Conservation (phyloP, 2,888 invertebrate genomes). For the Drosophila hamatofila region DNA sequence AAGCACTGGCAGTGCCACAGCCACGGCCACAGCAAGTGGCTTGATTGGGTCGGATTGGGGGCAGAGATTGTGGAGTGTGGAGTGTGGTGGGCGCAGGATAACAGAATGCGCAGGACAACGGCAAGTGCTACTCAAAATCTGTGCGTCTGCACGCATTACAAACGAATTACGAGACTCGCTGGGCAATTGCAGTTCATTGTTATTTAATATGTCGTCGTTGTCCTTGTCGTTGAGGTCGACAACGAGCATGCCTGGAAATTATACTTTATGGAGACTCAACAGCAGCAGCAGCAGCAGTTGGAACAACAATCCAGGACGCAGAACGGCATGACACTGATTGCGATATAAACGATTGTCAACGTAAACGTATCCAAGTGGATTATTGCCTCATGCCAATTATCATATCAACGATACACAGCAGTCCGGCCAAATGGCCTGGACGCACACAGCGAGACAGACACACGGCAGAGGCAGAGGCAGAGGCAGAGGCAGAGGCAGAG, state of each 20-base stretch:
- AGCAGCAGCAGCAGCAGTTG: slow-evolving; percentile 21
- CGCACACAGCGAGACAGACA: slow-evolving; percentile 12
- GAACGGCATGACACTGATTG: slow-evolving; percentile 80
- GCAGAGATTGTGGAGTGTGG: background rate
- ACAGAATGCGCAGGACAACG: slow-evolving; percentile 33
- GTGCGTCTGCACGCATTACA: slow-evolving; percentile 81
- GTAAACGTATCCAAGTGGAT: slow-evolving; percentile 82
- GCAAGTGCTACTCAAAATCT: slow-evolving; percentile 74
- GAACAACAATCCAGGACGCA: slow-evolving; percentile 48
- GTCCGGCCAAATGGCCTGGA: slow-evolving; percentile 36
- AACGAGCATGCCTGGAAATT: slow-evolving; percentile 63
- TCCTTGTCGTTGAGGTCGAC: slow-evolving; percentile 49
- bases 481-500: slow-evolving; percentile 38
- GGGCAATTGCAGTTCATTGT: slow-evolving; percentile 82
- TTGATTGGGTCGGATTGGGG: background rate
- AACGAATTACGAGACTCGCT: slow-evolving; percentile 77
- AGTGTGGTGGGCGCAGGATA: slow-evolving; percentile 17
- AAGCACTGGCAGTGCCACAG: slow-evolving; percentile 30
- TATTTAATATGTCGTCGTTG: slow-evolving; percentile 78
- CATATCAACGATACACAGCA: slow-evolving; percentile 79
- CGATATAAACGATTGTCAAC: slow-evolving; percentile 83
- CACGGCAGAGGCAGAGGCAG: background rate
- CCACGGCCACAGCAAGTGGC: background rate
- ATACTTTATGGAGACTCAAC: slow-evolving; percentile 74
- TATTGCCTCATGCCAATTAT: slow-evolving; percentile 83